Evolutionary conservation across 2,113 vertebrate species (phyloP), one percentile per base, ranked within the genome.

Genomic region (Solenodon paradoxus): DNA sequence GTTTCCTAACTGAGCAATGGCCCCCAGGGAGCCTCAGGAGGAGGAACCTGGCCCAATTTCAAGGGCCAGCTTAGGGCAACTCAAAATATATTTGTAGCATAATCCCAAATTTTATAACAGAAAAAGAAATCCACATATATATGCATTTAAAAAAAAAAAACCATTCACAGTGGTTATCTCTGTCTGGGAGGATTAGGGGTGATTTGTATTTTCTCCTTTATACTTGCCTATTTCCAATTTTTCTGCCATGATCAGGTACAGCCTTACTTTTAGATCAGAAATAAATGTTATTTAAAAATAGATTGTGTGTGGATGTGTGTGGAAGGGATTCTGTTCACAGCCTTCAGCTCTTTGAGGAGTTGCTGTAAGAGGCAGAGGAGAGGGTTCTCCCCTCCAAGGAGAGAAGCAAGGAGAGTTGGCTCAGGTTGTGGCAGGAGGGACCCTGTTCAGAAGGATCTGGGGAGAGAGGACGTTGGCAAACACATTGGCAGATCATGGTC

Each of bases 251-350:
- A 81, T 92, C 96, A 95, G 90, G 93, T 83, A 90, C 53, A 55
- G 78, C 24, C 63, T 94, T 49, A 77, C 42, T 83, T 93, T 86
- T 68, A 55, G 87, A 45, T 57, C 59, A 77, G 77, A 93, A 96
- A 87, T 45, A 72, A 90, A 66, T 80, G 80, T 61, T 88, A 80
- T 78, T 97, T 97, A 85, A 94, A 95, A 95, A 94, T 59, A 95
- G 93, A 68, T 51, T 15, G 35, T 69, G 66, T 88, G 55, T 51
- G 12, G 13, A 5, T 49, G 17, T 42, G 66, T 75, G 77, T 32
- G 55, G 49, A 80, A 74, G 30, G 38, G 84, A 71, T 86, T 87
- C 92, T 63, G 55, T 40, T 47, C 88, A 64, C 47, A 66, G 66
- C 88, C 61, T 95, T 87, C 51, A n/a, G 17, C 45, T 79, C 71